These are phyloP conservation scores for Xiphorhynchus elegans DNA, from an alignment of 2,113 vertebrate genomes.

Conservation along the genomic window DNA sequence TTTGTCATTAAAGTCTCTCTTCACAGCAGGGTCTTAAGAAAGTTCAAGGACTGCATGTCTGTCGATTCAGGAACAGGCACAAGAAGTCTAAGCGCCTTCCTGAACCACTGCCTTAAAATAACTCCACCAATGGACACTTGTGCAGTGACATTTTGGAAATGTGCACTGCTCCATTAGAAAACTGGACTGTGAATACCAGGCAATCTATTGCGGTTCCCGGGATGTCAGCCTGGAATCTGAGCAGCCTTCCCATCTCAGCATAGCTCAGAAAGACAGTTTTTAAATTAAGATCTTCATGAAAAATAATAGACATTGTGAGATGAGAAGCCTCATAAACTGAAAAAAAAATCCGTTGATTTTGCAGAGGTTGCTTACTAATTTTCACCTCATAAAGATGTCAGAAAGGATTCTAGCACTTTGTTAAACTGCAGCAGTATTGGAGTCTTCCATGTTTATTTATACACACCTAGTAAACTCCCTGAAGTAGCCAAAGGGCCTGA, in stretches of 20 bases:
- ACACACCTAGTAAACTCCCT: not conserved
- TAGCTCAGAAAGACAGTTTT: not conserved
- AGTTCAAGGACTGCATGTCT: not conserved
- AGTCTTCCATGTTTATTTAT: not conserved
- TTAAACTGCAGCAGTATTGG: not conserved
- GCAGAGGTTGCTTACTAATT: not conserved
- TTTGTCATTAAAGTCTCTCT: slow-evolving; percentile 27
- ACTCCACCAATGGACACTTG: slow-evolving; percentile 2
- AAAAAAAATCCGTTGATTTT: slow-evolving; percentile 8
- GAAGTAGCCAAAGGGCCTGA: not conserved
- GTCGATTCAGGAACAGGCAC: not conserved
- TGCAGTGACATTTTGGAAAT: slow-evolving; percentile 35
- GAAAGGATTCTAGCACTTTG: not conserved
- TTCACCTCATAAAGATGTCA: slow-evolving; percentile 41
- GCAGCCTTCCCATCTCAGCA: not conserved
- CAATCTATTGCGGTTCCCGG: not conserved
- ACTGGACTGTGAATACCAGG: not conserved
- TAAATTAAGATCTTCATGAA: not conserved
- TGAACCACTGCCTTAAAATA: slow-evolving; percentile 5
- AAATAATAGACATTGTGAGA: not conserved
- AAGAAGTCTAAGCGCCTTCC: not conserved
- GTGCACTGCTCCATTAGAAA: not conserved
- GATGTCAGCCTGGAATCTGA: not conserved
- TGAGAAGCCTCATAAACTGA: not conserved
- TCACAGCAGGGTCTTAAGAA: slow-evolving; percentile 14